These are phyloP conservation scores for Rhinichthys osculus DNA, from an alignment of 2,797 vertebrate genomes.

Conservation along the genomic window DNA sequence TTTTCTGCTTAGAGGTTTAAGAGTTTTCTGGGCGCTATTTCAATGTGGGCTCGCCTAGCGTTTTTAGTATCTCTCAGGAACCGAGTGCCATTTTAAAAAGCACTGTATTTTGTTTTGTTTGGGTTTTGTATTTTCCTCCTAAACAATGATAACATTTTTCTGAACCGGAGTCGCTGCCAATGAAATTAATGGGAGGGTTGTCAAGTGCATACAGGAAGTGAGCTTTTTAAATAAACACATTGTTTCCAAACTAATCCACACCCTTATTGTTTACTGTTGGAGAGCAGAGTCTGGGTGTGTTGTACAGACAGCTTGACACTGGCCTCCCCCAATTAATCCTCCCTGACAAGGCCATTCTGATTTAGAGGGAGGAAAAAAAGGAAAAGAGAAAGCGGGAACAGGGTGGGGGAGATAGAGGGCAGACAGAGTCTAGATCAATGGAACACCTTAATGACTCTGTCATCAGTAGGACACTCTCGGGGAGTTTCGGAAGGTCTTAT, in stretches of 20 bases:
- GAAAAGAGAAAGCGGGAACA: conserved; percentile 62
- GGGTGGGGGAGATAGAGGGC: conserved; percentile 55
- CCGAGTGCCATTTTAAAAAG: conserved; percentile 66
- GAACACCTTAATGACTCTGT: conserved; percentile 50
- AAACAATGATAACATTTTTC: conserved; percentile 81
- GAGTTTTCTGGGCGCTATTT: conserved; percentile 68
- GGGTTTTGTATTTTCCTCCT: conserved; percentile 66
- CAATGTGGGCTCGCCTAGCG: conserved; percentile 65
- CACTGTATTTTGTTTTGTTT: conserved; percentile 69
- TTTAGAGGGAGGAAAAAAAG: conserved; percentile 52
- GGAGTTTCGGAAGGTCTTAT: conserved; percentile 14
- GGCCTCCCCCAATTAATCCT: conserved; percentile 66
- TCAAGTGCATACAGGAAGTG: conserved; percentile 82
- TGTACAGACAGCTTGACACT: conserved; percentile 68
- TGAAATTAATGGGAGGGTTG: conserved; percentile 83
- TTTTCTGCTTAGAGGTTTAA: conserved; percentile 67
- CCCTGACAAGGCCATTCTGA: conserved; percentile 71
- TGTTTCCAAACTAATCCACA: conserved; percentile 87
- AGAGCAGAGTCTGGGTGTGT: conserved; percentile 74
- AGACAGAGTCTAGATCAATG: conserved; percentile 52
- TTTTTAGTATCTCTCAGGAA: conserved; percentile 76
- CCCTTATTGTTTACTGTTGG: conserved; percentile 84
- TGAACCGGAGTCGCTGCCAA: conserved; percentile 74
- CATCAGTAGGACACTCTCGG: conserved; percentile 39
- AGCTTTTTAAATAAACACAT: conserved; percentile 87